Evolutionary conservation across 2,888 invertebrate genomes (phyloP).

Genomic region (Ormia ochracea): DNA sequence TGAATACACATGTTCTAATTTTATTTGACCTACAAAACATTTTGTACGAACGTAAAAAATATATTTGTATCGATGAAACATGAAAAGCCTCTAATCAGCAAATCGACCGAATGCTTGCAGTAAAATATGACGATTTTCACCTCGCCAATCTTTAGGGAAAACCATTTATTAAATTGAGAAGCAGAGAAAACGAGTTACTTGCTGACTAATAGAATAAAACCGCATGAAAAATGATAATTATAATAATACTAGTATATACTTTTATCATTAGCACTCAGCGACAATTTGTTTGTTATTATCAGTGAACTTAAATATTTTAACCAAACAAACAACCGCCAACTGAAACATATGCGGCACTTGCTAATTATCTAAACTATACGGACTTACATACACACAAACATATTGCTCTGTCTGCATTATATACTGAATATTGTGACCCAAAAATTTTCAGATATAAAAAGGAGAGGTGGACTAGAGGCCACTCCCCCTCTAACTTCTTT

Average conservation of each 20-base stretch:
- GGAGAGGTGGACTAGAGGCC: no score
- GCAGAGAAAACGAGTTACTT: background rate
- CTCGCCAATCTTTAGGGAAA: background rate
- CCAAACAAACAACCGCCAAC: conserved; percentile 32
- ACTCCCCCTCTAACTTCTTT: no score
- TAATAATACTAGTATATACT: conserved; percentile 25
- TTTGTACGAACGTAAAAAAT: background rate
- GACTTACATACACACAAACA: background rate
- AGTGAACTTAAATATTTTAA: conserved; percentile 51
- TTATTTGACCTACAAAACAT: conserved; percentile 9
- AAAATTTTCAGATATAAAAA: background rate
- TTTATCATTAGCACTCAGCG: conserved; percentile 61
- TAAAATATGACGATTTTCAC: background rate
- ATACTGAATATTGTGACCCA: background rate
- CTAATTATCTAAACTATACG: conserved; percentile 26
- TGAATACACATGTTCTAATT: background rate
- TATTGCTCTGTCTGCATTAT: background rate
- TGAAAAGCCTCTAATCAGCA: background rate
- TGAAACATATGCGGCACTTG: conserved; percentile 47
- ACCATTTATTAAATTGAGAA: background rate
- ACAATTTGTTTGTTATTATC: conserved; percentile 60
- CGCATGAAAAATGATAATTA: background rate
- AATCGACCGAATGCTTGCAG: background rate
- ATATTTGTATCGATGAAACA: background rate
- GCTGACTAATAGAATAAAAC: conserved; percentile 13